phyloP scores from a whole-genome alignment of 1,140 invertebrate genomes.

The Melanaphis sacchari region DNA sequence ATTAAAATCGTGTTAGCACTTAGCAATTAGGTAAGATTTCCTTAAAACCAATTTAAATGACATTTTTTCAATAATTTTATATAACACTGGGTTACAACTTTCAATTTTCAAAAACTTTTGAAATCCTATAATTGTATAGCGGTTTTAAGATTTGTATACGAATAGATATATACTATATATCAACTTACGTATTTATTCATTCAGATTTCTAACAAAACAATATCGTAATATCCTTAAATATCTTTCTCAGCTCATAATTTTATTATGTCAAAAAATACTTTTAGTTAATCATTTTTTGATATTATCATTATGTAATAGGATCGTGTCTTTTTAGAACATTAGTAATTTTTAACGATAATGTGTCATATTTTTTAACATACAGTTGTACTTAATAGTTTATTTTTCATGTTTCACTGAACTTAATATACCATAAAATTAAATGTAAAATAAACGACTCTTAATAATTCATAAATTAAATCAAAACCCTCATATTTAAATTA shows the following conservation, averaged over 20 bases:
- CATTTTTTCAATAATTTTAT: not conserved
- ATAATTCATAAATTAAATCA: not conserved
- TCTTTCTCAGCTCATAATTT: not conserved
- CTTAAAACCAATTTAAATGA: not conserved
- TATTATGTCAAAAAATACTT: not conserved
- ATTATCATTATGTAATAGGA: not conserved
- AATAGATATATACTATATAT: no score
- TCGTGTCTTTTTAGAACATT: not conserved
- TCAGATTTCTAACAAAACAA: not conserved
- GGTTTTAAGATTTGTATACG: not conserved
- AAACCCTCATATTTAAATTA: not conserved
- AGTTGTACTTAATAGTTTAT: no score
- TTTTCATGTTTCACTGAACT: no score
- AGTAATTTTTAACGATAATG: not conserved
- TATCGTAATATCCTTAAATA: not conserved
- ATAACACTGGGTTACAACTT: not conserved
- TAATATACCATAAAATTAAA: no score
- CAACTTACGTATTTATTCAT: no score
- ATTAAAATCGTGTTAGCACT: not conserved
- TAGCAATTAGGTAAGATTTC: not conserved
- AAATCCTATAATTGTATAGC: not conserved
- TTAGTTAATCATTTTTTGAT: not conserved
- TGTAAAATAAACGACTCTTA: no score
- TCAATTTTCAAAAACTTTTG: not conserved
- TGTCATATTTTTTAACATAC: not conserved